Evolutionary conservation across 2,888 invertebrate species (phyloP).

Genomic region (Ferdinandea cuprea): DNA sequence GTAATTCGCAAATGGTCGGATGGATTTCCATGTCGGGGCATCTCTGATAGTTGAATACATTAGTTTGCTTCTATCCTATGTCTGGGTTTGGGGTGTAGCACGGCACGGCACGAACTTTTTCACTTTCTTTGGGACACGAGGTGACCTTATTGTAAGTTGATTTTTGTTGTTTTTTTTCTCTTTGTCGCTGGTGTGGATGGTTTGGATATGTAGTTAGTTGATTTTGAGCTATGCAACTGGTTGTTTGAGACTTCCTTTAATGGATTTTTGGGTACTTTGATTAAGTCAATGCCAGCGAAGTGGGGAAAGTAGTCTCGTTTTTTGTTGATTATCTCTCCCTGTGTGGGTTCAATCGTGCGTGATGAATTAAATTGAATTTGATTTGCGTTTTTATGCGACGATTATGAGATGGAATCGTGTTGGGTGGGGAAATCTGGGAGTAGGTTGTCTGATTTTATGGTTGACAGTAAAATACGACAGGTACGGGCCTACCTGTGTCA

Average conservation of each 20-base stretch:
- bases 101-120: slow-evolving; percentile 75
- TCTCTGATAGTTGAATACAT: slow-evolving; percentile 28
- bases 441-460: neutral
- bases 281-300: slow-evolving; percentile 10
- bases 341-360: slow-evolving; percentile 54
- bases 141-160: slow-evolving; percentile 77
- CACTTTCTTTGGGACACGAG: slow-evolving; percentile 80
- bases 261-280: slow-evolving; percentile 19
- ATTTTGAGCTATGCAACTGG: slow-evolving; percentile 36
- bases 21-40: slow-evolving; percentile 34
- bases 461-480: neutral
- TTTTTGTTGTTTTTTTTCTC: slow-evolving; percentile 3
- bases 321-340: neutral
- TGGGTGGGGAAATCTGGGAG: neutral
- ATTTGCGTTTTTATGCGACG: slow-evolving; percentile 13
- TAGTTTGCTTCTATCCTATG: slow-evolving; percentile 17
- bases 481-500: neutral
- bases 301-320: slow-evolving; percentile 50
- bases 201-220: neutral
- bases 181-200: slow-evolving; percentile 13
- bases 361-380: slow-evolving; percentile 50
- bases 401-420: slow-evolving; percentile 13
- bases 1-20: slow-evolving; percentile 56
- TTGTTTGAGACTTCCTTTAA: slow-evolving; percentile 42
- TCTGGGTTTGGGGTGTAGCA: slow-evolving; percentile 15